Base-by-base conservation (phyloP, 2,797 vertebrate species). In the Leptodactylus fallax region DNA sequence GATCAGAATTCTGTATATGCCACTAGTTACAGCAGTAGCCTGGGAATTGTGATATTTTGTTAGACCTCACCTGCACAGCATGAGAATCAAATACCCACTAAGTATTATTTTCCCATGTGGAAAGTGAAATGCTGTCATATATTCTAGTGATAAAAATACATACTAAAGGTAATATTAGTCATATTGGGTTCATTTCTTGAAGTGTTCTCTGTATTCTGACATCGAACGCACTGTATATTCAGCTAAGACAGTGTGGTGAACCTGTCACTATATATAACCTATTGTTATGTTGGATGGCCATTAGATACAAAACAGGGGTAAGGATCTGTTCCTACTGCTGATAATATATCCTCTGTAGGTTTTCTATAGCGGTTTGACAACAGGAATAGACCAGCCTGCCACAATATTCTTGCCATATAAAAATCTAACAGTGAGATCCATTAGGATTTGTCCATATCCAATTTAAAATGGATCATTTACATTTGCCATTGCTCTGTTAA, bases 51-150 rank as follows among this genome's bases (percentile, higher is more conserved):
- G 45, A 85, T 78, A 79, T 85, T 85, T 78, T 78, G 45, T 65
- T 67, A 55, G 61, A 69, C 49, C 61, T 86, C 60, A 86, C 76
- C 76, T 79, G 61, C 76, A 69, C 63, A 86, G 61, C 85, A 56
- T 79, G 85, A 55, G 71, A 85, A 60, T 51, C 10, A 19, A 61
- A 56, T 25, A 47, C 56, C 61, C 47, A 7, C 27, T n/a, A 71
- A 83, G 81, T 83, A 78, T 55, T 65, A 77, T 65, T 86, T 86
- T 86, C 60, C 84, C 19, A 55, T 51, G 69, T 67, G 84, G 84
- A 67, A 86, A 79, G 25, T 21, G 49, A 63, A 84, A 72, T 58
- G 4, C 21, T 74, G 45, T 76, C 19, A 11, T 60, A 45, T 45
- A 74, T 60, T 84, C 12, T 12, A n/a, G 47, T 60, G 25, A 72